Percentiles rank a stretch among this genome's conserved stretches.
Conservation (phyloP, 2,797 vertebrate genomes). For the Smutsia gigantea region DNA sequence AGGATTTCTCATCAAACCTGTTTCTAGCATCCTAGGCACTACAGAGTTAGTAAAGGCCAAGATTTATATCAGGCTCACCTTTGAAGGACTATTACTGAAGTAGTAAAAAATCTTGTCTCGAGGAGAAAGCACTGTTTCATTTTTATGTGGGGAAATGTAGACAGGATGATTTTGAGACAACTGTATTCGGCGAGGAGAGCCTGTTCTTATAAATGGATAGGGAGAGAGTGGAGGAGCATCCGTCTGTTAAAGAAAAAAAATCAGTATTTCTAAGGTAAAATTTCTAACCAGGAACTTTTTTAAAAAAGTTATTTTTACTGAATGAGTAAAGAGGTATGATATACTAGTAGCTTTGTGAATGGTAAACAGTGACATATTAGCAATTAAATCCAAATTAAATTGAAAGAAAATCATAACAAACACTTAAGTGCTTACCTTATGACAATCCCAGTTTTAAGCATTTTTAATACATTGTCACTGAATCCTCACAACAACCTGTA, state of each 20-base stretch:
- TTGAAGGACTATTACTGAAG: conserved; percentile 95
- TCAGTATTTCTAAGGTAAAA: not conserved
- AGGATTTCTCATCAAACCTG: not conserved
- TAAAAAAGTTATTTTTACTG: not conserved
- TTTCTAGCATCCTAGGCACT: not conserved
- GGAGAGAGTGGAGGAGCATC: conserved; percentile 93
- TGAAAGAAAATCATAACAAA: not conserved
- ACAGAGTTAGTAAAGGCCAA: not conserved
- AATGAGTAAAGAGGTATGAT: not conserved
- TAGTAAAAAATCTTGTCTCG: conserved; percentile 94
- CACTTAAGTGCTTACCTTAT: not conserved
- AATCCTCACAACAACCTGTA: not conserved
- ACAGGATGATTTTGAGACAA: conserved; percentile 94
- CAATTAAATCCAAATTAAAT: not conserved
- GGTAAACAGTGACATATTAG: not conserved
- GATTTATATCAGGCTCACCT: conserved; percentile 86
- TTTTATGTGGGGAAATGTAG: conserved; percentile 95
- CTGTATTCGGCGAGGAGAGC: conserved; percentile 93
- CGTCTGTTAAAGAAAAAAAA: conserved; percentile 79
- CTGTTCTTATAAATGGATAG: conserved; percentile 90
- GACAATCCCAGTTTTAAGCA: not conserved
- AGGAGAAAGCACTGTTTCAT: conserved; percentile 85
- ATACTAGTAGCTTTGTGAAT: not conserved
- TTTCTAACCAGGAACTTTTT: not conserved
- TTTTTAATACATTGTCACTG: not conserved